Evolutionary conservation across 2,888 invertebrate species (phyloP), one percentile per base, ranked within the genome.

Genomic region (Chloromyia formosa): DNA sequence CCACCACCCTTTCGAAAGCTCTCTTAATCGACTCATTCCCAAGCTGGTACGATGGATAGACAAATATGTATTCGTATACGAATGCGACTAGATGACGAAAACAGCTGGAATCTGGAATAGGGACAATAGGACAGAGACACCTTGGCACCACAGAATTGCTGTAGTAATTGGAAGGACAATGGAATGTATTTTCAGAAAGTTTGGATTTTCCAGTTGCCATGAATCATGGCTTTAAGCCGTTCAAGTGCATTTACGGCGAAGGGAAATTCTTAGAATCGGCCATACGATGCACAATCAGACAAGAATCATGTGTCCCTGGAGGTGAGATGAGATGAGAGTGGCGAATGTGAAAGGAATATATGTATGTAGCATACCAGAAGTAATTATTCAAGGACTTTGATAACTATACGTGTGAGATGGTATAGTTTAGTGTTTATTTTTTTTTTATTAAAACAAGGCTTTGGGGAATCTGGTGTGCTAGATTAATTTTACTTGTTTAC

Each of bases 101-200:
- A 54, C 18, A 69, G 27, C 35, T 69, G 69, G 54, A 69, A 69
- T 16, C 14, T 69, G 35, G 69, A 69, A 69, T 54, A 53, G 69
- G 69, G 69, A 69, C 69, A 54, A 69, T 54, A 69, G 54, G 69
- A 53, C 54, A 35, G 42, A 69, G 69, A 69, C 54, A 27, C 54
- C 14, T 27, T 27, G 69, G 54, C 69, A 66, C 66, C 66, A 66
- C 45, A n/a, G 14, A 66, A 66, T 45, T 66, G 66, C 49, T 66
- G 66, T 66, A 66, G 66, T 66, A 66, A 66, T 49, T 66, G 49
- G 66, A 66, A 66, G 23, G 18, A 66, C 49, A 66, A 20, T 66
- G 66, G 66, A 45, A 62, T 16, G 35, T 40, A n/a, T 49, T 12
- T 49, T 49, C 16, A n/a, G 49, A 49, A n/a, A 49, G 16, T 49